phyloP scores from a whole-genome alignment of 2,888 invertebrate genomes.

The Geophilus truncorum region DNA sequence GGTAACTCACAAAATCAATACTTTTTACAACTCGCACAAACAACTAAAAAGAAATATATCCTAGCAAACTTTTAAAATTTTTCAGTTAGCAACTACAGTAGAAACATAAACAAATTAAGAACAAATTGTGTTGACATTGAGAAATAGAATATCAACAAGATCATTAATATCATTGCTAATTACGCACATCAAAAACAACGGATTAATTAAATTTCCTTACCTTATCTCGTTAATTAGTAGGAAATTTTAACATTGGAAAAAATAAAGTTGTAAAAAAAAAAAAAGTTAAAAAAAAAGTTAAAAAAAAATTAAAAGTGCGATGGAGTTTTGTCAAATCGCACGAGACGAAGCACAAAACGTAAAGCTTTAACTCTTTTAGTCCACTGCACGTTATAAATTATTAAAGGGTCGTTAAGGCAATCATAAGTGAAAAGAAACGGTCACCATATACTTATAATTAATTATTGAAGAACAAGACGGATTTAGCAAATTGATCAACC shows the following conservation, averaged over 20 bases:
- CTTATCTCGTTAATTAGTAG: neutral
- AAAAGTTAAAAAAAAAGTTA: no score
- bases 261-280: neutral
- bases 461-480: constrained; percentile 3
- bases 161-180: neutral
- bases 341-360: neutral
- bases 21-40: neutral
- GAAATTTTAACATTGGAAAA: neutral
- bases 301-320: no score
- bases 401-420: neutral
- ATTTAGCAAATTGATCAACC: constrained; percentile 16
- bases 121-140: neutral
- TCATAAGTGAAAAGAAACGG: neutral
- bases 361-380: neutral
- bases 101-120: neutral
- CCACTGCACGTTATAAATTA: neutral
- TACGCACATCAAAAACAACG: no score
- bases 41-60: no score
- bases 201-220: neutral
- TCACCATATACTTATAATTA: neutral
- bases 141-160: neutral
- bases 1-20: neutral
- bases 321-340: no score
- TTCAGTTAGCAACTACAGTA: no score
- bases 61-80: no score